Conservation (phyloP, 2,797 vertebrate genomes). For the Meda fulgida region DNA sequence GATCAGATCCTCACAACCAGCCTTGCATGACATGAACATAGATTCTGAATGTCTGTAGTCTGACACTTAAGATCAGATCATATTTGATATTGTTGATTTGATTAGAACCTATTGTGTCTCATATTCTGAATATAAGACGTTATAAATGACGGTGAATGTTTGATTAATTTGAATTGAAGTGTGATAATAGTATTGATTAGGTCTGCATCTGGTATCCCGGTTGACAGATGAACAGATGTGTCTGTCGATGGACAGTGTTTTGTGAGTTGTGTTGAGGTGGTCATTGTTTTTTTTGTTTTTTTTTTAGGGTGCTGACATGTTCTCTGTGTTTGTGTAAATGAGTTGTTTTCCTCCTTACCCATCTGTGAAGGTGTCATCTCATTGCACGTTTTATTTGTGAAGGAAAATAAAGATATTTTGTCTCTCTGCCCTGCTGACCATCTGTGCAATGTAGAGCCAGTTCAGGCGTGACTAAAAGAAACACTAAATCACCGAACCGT, state of each 20-base stretch:
- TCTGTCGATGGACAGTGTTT: not conserved
- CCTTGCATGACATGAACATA: not conserved
- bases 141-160: not conserved
- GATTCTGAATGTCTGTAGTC: not conserved
- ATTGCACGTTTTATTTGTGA: constrained; percentile 6
- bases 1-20: not conserved
- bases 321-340: constrained; percentile 30
- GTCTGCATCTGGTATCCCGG: not conserved
- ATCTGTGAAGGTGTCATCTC: constrained; percentile 30
- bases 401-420: constrained; percentile 9
- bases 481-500: constrained; percentile 13
- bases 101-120: not conserved
- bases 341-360: constrained; percentile 1
- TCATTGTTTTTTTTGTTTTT: constrained; percentile 17
- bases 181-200: not conserved
- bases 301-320: constrained; percentile 3
- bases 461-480: constrained; percentile 34
- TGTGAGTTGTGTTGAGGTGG: not conserved
- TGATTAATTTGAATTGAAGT: not conserved
- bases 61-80: not conserved
- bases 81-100: not conserved
- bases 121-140: not conserved
- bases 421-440: constrained; percentile 34
- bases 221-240: constrained; percentile 10
- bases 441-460: constrained; percentile 26